Base-by-base conservation (phyloP, 2,113 vertebrate species). In the Taurulus bubalis region DNA sequence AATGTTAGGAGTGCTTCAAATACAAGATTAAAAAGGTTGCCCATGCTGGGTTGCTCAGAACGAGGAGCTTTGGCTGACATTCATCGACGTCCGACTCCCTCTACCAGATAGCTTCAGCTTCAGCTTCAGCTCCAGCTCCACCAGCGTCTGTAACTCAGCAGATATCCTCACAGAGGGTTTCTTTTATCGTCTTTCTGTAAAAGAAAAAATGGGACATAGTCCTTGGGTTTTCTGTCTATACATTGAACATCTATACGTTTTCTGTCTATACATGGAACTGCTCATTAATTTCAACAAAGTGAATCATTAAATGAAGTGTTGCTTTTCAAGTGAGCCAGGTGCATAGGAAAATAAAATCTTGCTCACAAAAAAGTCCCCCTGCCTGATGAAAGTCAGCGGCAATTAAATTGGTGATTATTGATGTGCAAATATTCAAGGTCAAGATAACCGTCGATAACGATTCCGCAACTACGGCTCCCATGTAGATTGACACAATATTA, bases 21-120 rank as follows among this genome's bases (percentile, higher is more conserved):
- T 70, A 53, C 51, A 45, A 40, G 75, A 85, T 81, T 83, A 56
- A 83, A 74, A 68, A 58, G 73, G 73, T 69, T 69, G 53, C 74
- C 15, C 3, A 2, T n/a, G 40, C 4, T 2, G 16, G 71, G 62
- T 51, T 79, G 26, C 58, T 28, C 18, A n/a, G 40, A 51, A 75
- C 1, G 36, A 59, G 67, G 36, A 55, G 28, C 34, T 74, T 65
- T 67, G 42, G 53, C 40, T n/a, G n/a, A n/a, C n/a, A n/a, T n/a
- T n/a, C n/a, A n/a, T n/a, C n/a, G n/a, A n/a, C n/a, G n/a, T n/a
- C n/a, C n/a, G n/a, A n/a, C n/a, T n/a, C 49, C 49, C 24, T 28
- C 55, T 58, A 12, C 24, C 15, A 12, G 11, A 26, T 26, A 6
- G 6, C 55, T 66, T 42, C 62, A 24, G n/a, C n/a, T n/a, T n/a